phyloP scores from a whole-genome alignment of 2,888 invertebrate species.

The Teinopalpus imperialis region DNA sequence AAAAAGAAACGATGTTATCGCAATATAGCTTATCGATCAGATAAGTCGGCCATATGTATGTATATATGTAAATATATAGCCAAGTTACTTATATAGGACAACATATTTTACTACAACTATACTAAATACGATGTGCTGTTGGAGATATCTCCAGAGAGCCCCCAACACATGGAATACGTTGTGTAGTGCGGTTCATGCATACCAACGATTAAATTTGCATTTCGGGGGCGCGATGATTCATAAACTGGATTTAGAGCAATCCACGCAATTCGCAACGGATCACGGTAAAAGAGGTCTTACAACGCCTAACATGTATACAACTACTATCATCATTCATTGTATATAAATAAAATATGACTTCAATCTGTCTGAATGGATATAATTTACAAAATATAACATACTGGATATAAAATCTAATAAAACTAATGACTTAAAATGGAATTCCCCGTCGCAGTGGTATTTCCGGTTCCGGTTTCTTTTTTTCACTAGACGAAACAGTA shows the following conservation, averaged over 20 bases:
- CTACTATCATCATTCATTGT: no score
- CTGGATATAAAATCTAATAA: no score
- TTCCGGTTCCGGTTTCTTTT: no score
- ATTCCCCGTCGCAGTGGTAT: no score
- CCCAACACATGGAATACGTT: conserved; percentile 17
- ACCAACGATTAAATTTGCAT: conserved; percentile 25
- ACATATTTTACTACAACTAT: conserved; percentile 1
- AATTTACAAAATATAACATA: no score
- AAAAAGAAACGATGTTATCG: no score
- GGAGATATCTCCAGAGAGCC: conserved; percentile 19
- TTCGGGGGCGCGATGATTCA: conserved; percentile 18
- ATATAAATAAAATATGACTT: no score
- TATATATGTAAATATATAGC: neutral
- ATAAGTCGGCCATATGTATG: neutral
- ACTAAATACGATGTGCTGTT: conserved; percentile 10
- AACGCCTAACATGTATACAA: neutral
- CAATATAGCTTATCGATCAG: no score
- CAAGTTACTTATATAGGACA: no score
- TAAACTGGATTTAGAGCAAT: conserved; percentile 14
- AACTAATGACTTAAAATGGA: no score
- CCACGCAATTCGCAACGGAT: conserved; percentile 7
- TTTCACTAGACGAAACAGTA: no score
- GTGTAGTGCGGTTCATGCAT: conserved; percentile 20
- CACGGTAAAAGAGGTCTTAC: conserved; percentile 5
- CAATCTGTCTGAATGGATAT: no score